Evolutionary conservation across 1,140 invertebrate genomes (phyloP), one percentile per base, ranked within the genome.

Genomic region (Choristoneura fumiferana): DNA sequence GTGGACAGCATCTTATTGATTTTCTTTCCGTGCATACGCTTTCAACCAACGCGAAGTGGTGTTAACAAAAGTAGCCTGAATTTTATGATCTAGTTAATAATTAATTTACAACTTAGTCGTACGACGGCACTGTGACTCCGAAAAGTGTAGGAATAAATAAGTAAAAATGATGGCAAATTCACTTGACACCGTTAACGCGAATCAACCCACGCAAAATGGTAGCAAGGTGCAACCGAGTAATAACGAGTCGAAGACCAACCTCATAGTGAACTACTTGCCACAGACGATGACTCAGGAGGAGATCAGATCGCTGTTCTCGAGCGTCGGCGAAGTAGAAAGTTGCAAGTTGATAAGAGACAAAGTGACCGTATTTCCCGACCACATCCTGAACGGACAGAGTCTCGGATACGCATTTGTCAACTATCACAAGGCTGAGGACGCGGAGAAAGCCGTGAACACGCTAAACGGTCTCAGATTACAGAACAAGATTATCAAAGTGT

Each of bases 261-360:
- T 97, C 67, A 97, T 97, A 73, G 95, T 97, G 63, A 97, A 97
- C 86, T 97, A 97, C 91, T 91, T 97, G 71, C 96, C 96, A 60
- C 96, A 97, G 91, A 96, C 94, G 49, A 97, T 97, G 96, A 96
- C 95, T 35, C 96, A 97, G 85, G 96, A 97, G 80, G 96, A 97
- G 85, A 95, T 97, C 71, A 91, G 94, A 63, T 94, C 93, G 57
- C 90, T 97, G 57, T 97, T 97, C 84, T 94, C 94, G 14, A 95
- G 94, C 80, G 95, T 97, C 81, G 96, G 96, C 61, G 95, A 96
- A 87, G 93, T 97, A 56, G 96, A 97, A 87, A 96, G 95, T 78
- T 97, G 96, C 90, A 97, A 97, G 91, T 91, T 97, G 62, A 96
- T 97, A 76, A 91, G 95, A 72, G 96, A 97, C 89, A 97, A 97